phyloP scores from a whole-genome alignment of 2,888 invertebrate species.

The Eupithecia tripunctaria region DNA sequence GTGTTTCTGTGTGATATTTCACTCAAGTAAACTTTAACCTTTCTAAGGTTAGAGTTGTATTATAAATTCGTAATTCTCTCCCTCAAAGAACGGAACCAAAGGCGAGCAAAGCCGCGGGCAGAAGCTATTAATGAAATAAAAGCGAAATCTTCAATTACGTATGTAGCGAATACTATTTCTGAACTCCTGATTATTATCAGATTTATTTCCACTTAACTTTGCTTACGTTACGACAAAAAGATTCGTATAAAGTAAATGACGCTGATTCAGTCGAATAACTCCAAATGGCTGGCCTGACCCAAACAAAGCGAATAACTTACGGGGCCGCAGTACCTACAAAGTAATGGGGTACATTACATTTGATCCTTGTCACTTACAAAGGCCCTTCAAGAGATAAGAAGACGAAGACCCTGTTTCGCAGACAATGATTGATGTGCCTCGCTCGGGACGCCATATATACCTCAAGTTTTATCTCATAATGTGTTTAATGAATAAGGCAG shows the following conservation, averaged over 20 bases:
- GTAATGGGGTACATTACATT: constrained; percentile 63
- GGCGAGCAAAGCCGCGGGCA: too few relatives aligned
- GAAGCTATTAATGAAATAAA: not conserved
- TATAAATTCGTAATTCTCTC: too few relatives aligned
- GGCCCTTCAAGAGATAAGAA: constrained; percentile 63
- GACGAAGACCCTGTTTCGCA: constrained; percentile 55
- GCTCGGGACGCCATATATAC: constrained; percentile 54
- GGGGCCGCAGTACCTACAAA: constrained; percentile 42
- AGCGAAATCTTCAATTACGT: not conserved
- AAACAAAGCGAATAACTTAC: constrained; percentile 36
- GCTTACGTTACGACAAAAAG: constrained; percentile 14
- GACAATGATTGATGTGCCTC: constrained; percentile 76
- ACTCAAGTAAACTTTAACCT: constrained; percentile 50
- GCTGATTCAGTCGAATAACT: constrained; percentile 36
- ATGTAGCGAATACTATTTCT: not conserved
- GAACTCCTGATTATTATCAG: not conserved
- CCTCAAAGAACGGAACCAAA: too few relatives aligned
- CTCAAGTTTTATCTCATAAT: constrained; percentile 51
- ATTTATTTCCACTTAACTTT: not conserved
- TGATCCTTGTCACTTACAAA: constrained; percentile 65
- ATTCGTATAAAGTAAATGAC: constrained; percentile 33
- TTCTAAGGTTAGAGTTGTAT: too few relatives aligned
- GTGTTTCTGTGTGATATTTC: constrained; percentile 59
- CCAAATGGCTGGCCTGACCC: constrained; percentile 36
- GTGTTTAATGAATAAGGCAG: constrained; percentile 49